A percentile compares a stretch with the other conserved stretches of the same genome.
These are phyloP conservation scores for Castor canadensis DNA, from an alignment of 2,113 vertebrate genomes.

Conservation along the genomic window DNA sequence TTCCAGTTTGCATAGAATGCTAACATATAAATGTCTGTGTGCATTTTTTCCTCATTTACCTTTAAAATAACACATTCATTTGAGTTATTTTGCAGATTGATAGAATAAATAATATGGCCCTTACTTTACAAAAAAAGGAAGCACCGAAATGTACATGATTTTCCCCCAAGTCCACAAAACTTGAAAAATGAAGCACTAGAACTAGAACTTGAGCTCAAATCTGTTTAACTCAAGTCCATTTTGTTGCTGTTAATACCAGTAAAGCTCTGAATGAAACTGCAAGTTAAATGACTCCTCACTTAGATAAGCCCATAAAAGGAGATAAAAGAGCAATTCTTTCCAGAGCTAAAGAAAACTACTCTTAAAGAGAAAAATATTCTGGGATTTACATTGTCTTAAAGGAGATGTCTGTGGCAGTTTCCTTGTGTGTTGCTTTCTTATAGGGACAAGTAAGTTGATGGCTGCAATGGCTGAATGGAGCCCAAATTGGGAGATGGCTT, in stretches of 20 bases:
- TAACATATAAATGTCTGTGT: background rate
- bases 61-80: background rate
- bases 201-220: background rate
- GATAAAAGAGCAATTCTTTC: background rate
- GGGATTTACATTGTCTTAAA: background rate
- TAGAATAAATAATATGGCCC: background rate
- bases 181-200: background rate
- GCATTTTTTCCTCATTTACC: background rate
- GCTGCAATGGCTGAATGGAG: background rate
- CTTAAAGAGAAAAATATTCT: background rate
- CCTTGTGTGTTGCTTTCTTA: background rate
- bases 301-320: background rate
- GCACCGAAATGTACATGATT: background rate
- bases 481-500: background rate
- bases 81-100: no score
- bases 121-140: background rate
- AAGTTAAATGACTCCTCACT: background rate
- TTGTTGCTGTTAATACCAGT: background rate
- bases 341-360: background rate
- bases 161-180: background rate
- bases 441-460: background rate
- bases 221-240: background rate
- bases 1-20: background rate
- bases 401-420: background rate
- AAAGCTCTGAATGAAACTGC: background rate